Conservation (phyloP, 2,797 vertebrate genomes). For the Peromyscus nudipes region DNA sequence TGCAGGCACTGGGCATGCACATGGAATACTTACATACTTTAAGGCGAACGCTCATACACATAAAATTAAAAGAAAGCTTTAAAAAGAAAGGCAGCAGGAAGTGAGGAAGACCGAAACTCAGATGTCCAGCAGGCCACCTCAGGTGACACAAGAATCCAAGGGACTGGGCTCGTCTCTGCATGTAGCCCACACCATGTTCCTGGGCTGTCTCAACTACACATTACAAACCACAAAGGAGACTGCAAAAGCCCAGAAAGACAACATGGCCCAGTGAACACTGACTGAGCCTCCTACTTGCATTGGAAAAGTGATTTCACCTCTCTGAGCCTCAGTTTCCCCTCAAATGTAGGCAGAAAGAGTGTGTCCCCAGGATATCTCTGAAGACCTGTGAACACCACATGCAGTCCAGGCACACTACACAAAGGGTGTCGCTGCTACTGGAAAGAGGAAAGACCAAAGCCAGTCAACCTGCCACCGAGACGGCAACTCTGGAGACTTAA, state of each 20-base stretch:
- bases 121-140: not conserved
- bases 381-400: rapidly evolving
- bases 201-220: not conserved
- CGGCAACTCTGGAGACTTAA: not conserved
- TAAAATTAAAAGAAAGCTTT: not conserved
- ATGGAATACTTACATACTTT: not conserved
- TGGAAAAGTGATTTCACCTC: not conserved
- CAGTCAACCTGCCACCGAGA: too few relatives aligned
- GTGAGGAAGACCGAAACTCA: not conserved
- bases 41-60: not conserved
- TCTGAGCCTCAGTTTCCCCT: not conserved
- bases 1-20: not conserved
- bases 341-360: not conserved
- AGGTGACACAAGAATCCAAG: not conserved
- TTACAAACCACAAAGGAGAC: not conserved
- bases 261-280: rapidly evolving
- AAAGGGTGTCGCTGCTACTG: rapidly evolving
- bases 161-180: not conserved
- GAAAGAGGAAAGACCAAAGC: not conserved
- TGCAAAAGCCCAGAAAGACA: not conserved
- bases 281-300: not conserved
- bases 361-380: rapidly evolving
- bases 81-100: rapidly evolving
- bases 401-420: rapidly evolving
- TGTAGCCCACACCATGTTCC: not conserved